Base-by-base conservation (phyloP, 2,113 vertebrate species). In the Protobothrops mucrosquamatus region DNA sequence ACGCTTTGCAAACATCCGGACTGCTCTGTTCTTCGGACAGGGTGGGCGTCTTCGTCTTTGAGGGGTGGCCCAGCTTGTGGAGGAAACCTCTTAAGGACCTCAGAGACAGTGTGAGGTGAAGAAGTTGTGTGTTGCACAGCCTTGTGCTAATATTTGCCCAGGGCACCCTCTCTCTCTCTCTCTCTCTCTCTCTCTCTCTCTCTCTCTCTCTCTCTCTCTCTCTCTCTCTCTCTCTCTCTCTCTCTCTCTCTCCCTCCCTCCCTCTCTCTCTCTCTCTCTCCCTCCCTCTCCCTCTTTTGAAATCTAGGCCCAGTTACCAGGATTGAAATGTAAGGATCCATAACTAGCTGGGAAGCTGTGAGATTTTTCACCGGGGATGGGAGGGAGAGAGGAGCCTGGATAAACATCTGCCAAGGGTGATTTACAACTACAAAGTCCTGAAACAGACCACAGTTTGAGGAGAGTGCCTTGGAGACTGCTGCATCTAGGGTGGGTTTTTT, bases 341-440 rank as follows among this genome's bases (percentile, higher is more conserved):
- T 69, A 92, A 89, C 54, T 51, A 24, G 55, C 52, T 86, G 92
- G 91, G 74, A 93, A 93, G 29, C 43, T 90, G 55, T n/a, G 92
- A 89, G 55, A 86, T 54, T 7, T 85, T 55, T n/a, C 88, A 85
- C 55, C 43, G 14, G 22, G 51, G 39, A 18, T 3, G 39, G 39
- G 8, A 15, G 54, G 12, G 88, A 14, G 26, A 22, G n/a, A 15
- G 52, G 18, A 92, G 29, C 55, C 52, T 85, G 88, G 92, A 59
- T 85, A 89, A 93, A 89, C 92, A 90, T 85, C 88, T 90, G 92
- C 92, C 88, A 93, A 61, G 88, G 20, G 24, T 61, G 69, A 93
- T 90, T 93, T 93, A 52, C 29, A 3, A 85, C 22, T 26, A 26
- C 43, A 93, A 59, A 86, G 52, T 23, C 23, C 88, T 93, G 74